Evolutionary conservation across 2,797 vertebrate genomes (phyloP).

Genomic region (Sternotherus odoratus): DNA sequence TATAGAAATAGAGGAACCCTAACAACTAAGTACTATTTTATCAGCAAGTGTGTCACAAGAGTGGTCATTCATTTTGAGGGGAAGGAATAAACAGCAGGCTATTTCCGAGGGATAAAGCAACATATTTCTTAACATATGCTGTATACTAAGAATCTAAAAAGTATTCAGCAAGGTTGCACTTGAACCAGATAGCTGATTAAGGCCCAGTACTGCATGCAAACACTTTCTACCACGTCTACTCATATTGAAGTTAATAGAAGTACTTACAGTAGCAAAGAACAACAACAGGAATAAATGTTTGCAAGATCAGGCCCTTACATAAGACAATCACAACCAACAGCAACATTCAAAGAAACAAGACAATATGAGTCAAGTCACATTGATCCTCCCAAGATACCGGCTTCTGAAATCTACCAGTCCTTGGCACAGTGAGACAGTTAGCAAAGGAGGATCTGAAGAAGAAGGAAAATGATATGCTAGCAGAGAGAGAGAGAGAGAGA

Average conservation of each 20-base stretch:
- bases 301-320: not conserved
- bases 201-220: not conserved
- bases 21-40: not conserved
- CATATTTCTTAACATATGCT: not conserved
- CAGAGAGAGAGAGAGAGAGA: not conserved
- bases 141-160: not conserved
- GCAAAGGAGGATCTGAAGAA: not conserved
- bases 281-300: not conserved
- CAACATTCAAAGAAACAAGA: not conserved
- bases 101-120: not conserved
- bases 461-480: not conserved
- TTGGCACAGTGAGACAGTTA: not conserved
- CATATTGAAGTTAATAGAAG: not conserved
- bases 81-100: accelerated
- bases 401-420: not conserved
- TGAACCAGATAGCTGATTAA: not conserved
- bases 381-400: not conserved
- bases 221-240: not conserved
- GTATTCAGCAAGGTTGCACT: not conserved
- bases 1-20: not conserved
- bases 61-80: accelerated
- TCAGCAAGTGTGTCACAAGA: not conserved
- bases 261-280: not conserved
- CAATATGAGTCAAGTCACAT: not conserved
- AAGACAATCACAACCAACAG: accelerated